A percentile compares a stretch with the other conserved stretches of the same genome.
Conservation (phyloP, 2,888 invertebrate genomes). For the Pristionchus arcanus region DNA sequence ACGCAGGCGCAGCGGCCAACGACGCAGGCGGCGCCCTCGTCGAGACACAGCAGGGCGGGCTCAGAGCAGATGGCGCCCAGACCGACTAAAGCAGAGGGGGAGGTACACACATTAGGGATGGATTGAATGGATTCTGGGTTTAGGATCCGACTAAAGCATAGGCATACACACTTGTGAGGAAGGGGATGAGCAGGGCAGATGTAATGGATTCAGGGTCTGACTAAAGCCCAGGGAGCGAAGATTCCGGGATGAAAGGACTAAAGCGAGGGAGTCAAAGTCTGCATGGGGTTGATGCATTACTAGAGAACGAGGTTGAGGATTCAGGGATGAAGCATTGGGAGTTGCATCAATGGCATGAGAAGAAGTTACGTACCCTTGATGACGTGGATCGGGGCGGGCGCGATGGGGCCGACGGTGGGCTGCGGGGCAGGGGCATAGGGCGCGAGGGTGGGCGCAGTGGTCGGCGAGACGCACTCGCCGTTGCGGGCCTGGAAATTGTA, state of each 20-base stretch:
- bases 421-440: not conserved
- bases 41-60: conserved; percentile 69
- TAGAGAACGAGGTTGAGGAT: not conserved
- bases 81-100: conserved; percentile 68
- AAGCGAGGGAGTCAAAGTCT: not conserved
- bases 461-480: conserved; percentile 74
- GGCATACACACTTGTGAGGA: not conserved
- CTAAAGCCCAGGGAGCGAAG: too few species aligned
- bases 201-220: too few species aligned
- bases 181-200: not conserved
- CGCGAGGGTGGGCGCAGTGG: conserved; percentile 40
- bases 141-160: too few species aligned
- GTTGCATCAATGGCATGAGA: not conserved
- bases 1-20: conserved; percentile 75
- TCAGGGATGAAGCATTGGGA: not conserved
- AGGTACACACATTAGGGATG: not conserved
- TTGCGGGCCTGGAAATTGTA: conserved; percentile 58
- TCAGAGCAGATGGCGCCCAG: conserved; percentile 75
- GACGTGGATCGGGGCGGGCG: conserved; percentile 20
- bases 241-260: not conserved
- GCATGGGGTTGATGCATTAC: not conserved
- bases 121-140: not conserved
- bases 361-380: conserved; percentile 20
- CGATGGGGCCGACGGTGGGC: conserved; percentile 11
- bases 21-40: conserved; percentile 72